Evolutionary conservation across 2,888 invertebrate species (phyloP).

Genomic region (Deroplatys truncata): DNA sequence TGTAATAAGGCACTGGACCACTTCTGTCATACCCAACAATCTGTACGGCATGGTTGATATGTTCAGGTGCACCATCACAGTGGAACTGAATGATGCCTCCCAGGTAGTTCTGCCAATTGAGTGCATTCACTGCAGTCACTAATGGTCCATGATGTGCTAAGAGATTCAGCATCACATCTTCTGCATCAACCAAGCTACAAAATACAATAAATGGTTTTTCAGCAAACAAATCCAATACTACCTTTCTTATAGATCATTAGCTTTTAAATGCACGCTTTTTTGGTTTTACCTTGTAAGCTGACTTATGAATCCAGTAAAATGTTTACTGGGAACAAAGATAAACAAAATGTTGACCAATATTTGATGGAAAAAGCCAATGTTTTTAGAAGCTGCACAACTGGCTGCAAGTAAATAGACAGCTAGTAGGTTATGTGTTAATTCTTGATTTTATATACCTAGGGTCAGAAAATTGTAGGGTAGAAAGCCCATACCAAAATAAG

Average conservation of each 20-base stretch:
- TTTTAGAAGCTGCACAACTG: too few species aligned
- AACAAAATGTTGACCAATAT: too few species aligned
- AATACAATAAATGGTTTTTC: not conserved
- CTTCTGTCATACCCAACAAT: constrained; percentile 77
- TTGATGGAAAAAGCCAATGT: too few species aligned
- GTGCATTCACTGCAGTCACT: constrained; percentile 75
- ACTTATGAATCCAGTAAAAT: too few species aligned
- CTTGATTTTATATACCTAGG: too few species aligned
- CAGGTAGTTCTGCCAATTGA: constrained; percentile 81
- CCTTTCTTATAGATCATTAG: not conserved
- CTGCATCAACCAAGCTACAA: constrained; percentile 58
- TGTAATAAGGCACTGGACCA: constrained; percentile 70
- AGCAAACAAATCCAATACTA: not conserved
- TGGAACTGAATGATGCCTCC: constrained; percentile 80
- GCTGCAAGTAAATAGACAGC: too few species aligned
- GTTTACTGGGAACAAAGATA: too few species aligned
- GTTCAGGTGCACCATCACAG: constrained; percentile 57
- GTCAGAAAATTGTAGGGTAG: too few species aligned
- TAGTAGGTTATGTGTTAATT: too few species aligned
- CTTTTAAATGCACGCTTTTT: too few species aligned
- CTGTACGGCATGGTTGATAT: constrained; percentile 78
- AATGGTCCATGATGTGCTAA: constrained; percentile 73
- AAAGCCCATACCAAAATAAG: too few species aligned
- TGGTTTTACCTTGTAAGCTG: too few species aligned
- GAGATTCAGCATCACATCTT: constrained; percentile 56